phyloP scores from a whole-genome alignment of 2,797 vertebrate genomes.

The Sylvilagus floridanus region DNA sequence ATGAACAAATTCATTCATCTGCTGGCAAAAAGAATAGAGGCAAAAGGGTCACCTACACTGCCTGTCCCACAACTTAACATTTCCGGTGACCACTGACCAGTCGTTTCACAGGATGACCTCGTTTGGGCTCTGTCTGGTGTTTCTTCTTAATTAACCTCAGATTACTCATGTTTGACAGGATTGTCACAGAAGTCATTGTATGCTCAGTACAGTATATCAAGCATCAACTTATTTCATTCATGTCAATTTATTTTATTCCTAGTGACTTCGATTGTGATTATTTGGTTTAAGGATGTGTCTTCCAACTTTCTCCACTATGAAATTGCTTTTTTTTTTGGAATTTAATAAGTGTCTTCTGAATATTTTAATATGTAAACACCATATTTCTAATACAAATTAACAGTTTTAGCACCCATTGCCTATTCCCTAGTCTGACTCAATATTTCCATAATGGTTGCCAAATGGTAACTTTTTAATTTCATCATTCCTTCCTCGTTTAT shows the following conservation, averaged over 20 bases:
- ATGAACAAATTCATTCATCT: too few species aligned
- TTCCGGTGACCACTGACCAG: neutral
- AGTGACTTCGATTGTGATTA: neutral
- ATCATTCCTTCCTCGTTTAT: neutral
- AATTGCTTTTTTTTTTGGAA: neutral
- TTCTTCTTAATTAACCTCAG: neutral
- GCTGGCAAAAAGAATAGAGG: too few species aligned
- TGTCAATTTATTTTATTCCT: neutral
- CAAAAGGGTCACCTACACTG: too few species aligned
- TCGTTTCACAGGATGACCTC: neutral
- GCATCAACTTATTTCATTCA: too few species aligned
- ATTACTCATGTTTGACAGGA: neutral
- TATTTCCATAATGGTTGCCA: neutral
- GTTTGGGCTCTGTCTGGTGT: neutral
- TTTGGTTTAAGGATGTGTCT: neutral
- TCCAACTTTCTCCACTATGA: neutral
- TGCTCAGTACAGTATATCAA: too few species aligned
- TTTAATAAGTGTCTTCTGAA: neutral
- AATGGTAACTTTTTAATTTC: neutral
- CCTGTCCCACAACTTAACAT: neutral
- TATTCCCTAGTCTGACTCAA: neutral
- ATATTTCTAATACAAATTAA: conserved; percentile 7
- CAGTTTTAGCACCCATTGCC: neutral
- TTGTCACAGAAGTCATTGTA: neutral
- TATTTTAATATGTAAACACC: neutral